These are phyloP conservation scores for Micropterix aruncella DNA, from an alignment of 2,888 invertebrate species.

Conservation along the genomic window DNA sequence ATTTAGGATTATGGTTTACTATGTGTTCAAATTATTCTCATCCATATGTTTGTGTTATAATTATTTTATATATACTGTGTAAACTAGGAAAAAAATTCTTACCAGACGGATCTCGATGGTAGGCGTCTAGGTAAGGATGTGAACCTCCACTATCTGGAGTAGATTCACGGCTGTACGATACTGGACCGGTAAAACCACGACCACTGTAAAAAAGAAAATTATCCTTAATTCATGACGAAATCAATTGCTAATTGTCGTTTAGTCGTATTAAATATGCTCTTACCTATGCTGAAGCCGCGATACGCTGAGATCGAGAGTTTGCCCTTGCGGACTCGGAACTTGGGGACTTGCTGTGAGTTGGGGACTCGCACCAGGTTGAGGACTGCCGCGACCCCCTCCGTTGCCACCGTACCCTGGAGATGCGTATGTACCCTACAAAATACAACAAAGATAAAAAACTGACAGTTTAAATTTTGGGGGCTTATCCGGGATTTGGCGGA, in stretches of 20 bases:
- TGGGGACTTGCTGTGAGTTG: slow-evolving; percentile 71
- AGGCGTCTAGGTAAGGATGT: slow-evolving; percentile 73
- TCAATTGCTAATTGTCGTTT: no score
- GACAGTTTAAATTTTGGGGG: no score
- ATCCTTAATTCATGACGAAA: no score
- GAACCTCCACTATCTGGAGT: slow-evolving; percentile 82
- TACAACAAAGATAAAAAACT: slow-evolving; percentile 15
- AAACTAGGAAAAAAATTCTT: no score
- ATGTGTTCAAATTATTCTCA: no score
- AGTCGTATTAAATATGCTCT: no score
- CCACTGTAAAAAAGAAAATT: slow-evolving; percentile 24
- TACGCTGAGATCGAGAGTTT: slow-evolving; percentile 80
- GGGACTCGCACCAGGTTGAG: slow-evolving; percentile 76
- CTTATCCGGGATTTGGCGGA: no score
- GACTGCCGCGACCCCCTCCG: slow-evolving; percentile 61
- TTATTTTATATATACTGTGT: no score
- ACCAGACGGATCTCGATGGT: slow-evolving; percentile 73
- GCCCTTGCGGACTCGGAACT: slow-evolving; percentile 84
- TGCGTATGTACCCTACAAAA: slow-evolving; percentile 56
- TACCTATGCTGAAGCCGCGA: slow-evolving; percentile 78
- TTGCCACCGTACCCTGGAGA: slow-evolving; percentile 59
- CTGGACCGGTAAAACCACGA: slow-evolving; percentile 49
- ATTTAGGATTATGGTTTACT: no score
- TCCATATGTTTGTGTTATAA: no score
- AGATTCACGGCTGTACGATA: slow-evolving; percentile 72